Evolutionary conservation across 2,797 vertebrate genomes (phyloP).

Genomic region (Pteropus rufus): DNA sequence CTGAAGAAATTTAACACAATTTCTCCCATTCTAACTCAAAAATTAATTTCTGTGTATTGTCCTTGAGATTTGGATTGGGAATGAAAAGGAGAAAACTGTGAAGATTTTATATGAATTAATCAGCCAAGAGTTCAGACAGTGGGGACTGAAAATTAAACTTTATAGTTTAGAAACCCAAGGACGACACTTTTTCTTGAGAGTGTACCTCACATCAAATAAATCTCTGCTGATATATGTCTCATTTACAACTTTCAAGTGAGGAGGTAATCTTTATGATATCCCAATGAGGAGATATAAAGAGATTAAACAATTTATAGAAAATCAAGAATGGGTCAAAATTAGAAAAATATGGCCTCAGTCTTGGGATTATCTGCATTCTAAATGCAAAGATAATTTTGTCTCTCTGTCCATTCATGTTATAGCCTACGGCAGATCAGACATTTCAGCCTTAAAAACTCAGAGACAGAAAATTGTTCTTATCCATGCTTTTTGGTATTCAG

Average conservation of each 20-base stretch:
- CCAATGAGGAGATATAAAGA: conserved; percentile 20
- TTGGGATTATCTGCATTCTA: conserved; percentile 16
- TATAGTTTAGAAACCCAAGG: conserved; percentile 65
- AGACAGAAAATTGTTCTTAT: background rate
- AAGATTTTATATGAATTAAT: conserved; percentile 71
- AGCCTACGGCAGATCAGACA: background rate
- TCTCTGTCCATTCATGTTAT: background rate
- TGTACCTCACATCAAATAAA: conserved; percentile 20
- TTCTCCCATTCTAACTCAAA: conserved; percentile 54
- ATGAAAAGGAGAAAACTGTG: conserved; percentile 58
- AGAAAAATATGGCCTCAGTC: background rate
- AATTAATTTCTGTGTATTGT: conserved; percentile 68
- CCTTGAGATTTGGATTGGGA: conserved; percentile 64
- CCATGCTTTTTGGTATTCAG: background rate
- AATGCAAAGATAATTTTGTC: background rate
- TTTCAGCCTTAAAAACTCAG: background rate
- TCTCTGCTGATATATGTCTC: conserved; percentile 1
- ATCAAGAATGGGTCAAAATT: conserved; percentile 9
- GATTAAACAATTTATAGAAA: conserved; percentile 27
- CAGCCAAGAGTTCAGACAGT: conserved; percentile 54
- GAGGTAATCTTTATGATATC: conserved; percentile 9
- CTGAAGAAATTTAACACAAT: conserved; percentile 58
- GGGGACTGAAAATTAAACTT: conserved; percentile 66
- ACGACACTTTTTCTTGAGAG: conserved; percentile 33
- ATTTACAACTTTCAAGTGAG: conserved; percentile 30